Evolutionary conservation across 2,113 vertebrate genomes (phyloP).

Genomic region (Nothocercus julius): DNA sequence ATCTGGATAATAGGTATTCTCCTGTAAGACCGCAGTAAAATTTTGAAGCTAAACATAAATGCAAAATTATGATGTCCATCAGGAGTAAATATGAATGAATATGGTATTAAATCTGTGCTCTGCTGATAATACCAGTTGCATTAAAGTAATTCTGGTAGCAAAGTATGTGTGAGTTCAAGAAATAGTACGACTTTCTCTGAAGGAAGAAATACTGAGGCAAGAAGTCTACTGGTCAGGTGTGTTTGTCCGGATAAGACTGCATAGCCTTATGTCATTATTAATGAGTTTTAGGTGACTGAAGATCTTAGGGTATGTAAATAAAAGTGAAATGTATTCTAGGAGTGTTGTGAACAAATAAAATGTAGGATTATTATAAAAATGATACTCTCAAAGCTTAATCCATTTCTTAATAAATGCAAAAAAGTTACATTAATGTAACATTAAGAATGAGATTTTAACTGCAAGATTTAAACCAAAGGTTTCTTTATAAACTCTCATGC

Average conservation of each 20-base stretch:
- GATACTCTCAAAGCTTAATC: neutral
- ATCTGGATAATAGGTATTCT: neutral
- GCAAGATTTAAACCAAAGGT: constrained; percentile 16
- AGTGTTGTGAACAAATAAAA: neutral
- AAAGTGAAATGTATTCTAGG: neutral
- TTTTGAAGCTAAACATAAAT: neutral
- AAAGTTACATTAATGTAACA: neutral
- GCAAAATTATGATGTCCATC: neutral
- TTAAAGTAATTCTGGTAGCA: neutral
- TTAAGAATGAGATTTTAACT: constrained; percentile 10
- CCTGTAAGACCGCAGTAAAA: neutral
- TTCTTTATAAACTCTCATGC: constrained; percentile 16
- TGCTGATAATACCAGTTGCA: neutral
- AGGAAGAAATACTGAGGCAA: neutral
- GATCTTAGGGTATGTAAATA: neutral
- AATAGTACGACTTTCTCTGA: neutral
- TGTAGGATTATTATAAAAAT: neutral
- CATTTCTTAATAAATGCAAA: neutral
- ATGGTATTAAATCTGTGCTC: accelerated
- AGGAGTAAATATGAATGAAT: neutral
- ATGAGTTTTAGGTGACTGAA: neutral
- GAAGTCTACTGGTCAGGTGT: neutral
- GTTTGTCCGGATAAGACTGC: neutral
- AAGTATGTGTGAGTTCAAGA: neutral
- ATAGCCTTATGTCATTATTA: neutral